Base-by-base conservation (phyloP, 2,888 invertebrate species). In the Heliconius cydno region DNA sequence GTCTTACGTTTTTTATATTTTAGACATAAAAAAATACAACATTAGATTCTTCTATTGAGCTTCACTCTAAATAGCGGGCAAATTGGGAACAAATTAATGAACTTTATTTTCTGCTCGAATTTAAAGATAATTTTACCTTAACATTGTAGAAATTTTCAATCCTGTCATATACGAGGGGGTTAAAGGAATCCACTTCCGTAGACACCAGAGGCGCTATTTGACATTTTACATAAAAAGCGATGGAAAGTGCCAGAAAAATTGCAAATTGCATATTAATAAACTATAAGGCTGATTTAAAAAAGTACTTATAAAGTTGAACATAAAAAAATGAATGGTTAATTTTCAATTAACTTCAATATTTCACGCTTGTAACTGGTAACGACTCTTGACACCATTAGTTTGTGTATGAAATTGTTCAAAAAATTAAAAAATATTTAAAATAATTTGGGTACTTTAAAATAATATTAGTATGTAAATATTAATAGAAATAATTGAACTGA, bases 311-410 rank as follows among this genome's bases (percentile, higher is more conserved):
- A 57, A 38, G 34, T 75, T 46, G 22, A 65, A 28, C 12, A 30
- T 75, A 22, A 22, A 52, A 41, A 28, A 65, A 41, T 46, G 22
- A 15, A 52, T 25, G 41, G 34, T 52, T 73, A 66, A 52, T 74
- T 78, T 78, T 78, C 68, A 80, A 82, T 82, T 82, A 70, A 80
- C 38, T 63, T 28, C 65, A 63, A 80, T 82, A 74, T 80, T 78
- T 66, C 73, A 82, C 80, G 80, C 80, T 78, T 60, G 34, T 34
- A 15, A 60, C 65, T 19, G 22, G 63, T 66, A 65, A 65, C n/a
- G n/a, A 65, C 65, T 30, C 28, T 65, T 65, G 73, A 60, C 73
- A 73, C 60, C 13, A n/a, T 73, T 60, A n/a, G n/a, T 34, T 73
- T 60, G 34, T 57, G 22, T 60, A 34, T 25, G 60, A 73, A 57